These are phyloP conservation scores for Odontocerum albicorne DNA, from an alignment of 2,888 invertebrate species.

Conservation along the genomic window DNA sequence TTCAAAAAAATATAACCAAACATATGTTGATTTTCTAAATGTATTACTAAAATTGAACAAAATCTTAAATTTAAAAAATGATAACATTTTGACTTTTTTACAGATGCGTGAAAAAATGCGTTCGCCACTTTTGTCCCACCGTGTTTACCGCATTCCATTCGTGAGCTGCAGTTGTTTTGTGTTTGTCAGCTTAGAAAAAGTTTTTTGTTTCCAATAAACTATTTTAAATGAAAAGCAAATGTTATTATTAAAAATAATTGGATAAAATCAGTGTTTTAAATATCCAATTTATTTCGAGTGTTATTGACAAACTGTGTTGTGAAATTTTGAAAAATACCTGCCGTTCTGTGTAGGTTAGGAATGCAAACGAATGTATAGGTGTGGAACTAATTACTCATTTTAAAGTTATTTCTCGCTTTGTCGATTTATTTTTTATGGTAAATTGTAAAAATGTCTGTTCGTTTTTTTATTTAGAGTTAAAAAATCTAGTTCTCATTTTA, in stretches of 20 bases:
- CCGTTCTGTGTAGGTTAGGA: slow-evolving; percentile 29
- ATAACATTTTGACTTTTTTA: background rate
- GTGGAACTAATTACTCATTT: slow-evolving; percentile 1
- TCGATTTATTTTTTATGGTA: background rate
- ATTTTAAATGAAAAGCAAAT: background rate
- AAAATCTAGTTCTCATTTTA: no score
- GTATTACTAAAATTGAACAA: background rate
- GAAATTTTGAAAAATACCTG: slow-evolving; percentile 2
- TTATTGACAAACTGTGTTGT: background rate
- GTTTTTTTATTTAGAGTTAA: no score
- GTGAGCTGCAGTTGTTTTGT: slow-evolving; percentile 24
- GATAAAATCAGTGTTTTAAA: background rate
- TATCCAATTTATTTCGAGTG: no score
- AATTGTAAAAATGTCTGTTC: no score
- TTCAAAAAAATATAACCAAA: no score
- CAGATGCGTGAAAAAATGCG: background rate
- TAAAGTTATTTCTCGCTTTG: background rate
- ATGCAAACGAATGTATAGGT: slow-evolving; percentile 28
- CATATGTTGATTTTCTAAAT: no score
- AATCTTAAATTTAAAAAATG: background rate
- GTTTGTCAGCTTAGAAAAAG: slow-evolving; percentile 13
- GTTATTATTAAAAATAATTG: background rate
- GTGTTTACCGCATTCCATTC: slow-evolving; percentile 24
- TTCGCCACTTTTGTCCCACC: slow-evolving; percentile 16
- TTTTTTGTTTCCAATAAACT: background rate